A percentile compares a stretch with the other conserved stretches of the same genome.
Conservation (phyloP, 1,140 invertebrate genomes). For the Episyrphus balteatus region DNA sequence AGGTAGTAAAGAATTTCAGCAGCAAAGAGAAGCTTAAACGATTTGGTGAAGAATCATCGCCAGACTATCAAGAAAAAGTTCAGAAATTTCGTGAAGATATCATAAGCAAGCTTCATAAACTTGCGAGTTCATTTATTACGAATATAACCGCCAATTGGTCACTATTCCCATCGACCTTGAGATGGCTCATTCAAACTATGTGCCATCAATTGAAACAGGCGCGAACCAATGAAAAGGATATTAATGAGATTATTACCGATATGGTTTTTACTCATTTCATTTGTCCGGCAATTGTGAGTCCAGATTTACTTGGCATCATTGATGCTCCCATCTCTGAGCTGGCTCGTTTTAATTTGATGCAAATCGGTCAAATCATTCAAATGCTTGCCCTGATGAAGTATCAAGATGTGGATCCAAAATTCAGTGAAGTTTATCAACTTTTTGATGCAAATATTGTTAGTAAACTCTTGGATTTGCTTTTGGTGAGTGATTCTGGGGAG, state of each 20-base stretch:
- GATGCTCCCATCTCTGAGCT: constrained; percentile 87
- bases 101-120: constrained; percentile 64
- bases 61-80: constrained; percentile 59
- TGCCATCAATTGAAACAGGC: constrained; percentile 56
- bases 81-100: constrained; percentile 65
- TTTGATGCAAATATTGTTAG: constrained; percentile 68
- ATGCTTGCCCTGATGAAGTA: constrained; percentile 75
- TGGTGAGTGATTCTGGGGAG: constrained; percentile 44
- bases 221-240: constrained; percentile 52
- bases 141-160: constrained; percentile 79
- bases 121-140: constrained; percentile 72
- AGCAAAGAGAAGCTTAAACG: constrained; percentile 38
- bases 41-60: constrained; percentile 65
- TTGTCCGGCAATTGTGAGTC: constrained; percentile 92
- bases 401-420: constrained; percentile 54
- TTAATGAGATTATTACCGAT: constrained; percentile 78
- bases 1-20: constrained; percentile 51
- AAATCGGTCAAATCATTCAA: constrained; percentile 84
- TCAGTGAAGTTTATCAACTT: constrained; percentile 59
- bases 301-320: constrained; percentile 90
- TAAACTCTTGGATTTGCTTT: constrained; percentile 58
- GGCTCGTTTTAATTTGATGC: constrained; percentile 86
- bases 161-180: constrained; percentile 79
- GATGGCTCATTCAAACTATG: constrained; percentile 67
- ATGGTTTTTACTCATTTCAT: constrained; percentile 90